Evolutionary conservation across 2,797 vertebrate genomes (phyloP).

Genomic region (Epinephelus awoara): DNA sequence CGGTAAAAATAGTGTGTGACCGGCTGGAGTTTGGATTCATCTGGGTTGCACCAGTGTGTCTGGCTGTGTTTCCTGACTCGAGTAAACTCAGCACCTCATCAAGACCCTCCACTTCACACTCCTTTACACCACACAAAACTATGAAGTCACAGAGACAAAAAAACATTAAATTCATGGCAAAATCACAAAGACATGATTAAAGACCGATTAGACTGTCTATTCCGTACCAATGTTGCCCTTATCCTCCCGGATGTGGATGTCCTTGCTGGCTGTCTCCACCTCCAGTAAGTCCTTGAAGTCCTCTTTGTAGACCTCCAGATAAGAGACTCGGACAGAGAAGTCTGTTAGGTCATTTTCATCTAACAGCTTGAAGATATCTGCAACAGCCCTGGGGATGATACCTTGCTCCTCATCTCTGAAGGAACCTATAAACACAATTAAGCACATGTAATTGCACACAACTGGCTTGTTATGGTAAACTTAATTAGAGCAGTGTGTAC

Average conservation of each 20-base stretch:
- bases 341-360: constrained; percentile 96
- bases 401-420: constrained; percentile 96
- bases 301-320: constrained; percentile 98
- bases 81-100: constrained; percentile 97
- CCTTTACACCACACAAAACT: constrained; percentile 96
- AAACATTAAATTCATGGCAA: constrained; percentile 9
- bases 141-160: constrained; percentile 39
- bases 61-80: constrained; percentile 95
- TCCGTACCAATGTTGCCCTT: constrained; percentile 93
- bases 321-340: constrained; percentile 94
- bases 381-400: constrained; percentile 95
- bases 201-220: constrained; percentile 4
- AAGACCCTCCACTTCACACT: constrained; percentile 95
- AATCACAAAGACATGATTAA: constrained; percentile 5
- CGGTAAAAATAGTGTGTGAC: constrained; percentile 95
- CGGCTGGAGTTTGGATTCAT: constrained; percentile 96
- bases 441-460: neutral
- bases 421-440: constrained; percentile 86
- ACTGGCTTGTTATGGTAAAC: constrained; percentile 8
- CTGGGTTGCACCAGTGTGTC: constrained; percentile 95
- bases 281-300: constrained; percentile 96
- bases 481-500: neutral
- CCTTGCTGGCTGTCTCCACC: constrained; percentile 95
- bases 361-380: constrained; percentile 94
- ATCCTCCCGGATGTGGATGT: constrained; percentile 96